These are phyloP conservation scores for Myrmophylax atrothorax DNA, from an alignment of 2,113 vertebrate species.

Conservation along the genomic window DNA sequence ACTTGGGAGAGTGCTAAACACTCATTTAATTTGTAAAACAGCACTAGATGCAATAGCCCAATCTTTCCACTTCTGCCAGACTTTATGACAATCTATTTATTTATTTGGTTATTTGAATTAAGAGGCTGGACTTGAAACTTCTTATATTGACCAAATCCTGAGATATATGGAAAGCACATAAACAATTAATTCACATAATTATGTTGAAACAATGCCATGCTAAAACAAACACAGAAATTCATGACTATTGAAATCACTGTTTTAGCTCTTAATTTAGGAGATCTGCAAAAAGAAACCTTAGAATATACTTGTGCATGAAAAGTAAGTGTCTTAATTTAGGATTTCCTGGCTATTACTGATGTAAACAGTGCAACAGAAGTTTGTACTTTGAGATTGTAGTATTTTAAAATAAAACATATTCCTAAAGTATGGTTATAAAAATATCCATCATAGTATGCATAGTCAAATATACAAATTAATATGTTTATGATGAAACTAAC, in stretches of 20 bases:
- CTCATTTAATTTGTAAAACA: slow-evolving; percentile 27
- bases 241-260: neutral
- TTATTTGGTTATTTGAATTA: neutral
- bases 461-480: slow-evolving; percentile 13
- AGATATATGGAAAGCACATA: neutral
- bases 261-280: neutral
- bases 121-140: neutral
- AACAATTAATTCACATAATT: neutral
- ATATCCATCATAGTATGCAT: neutral
- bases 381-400: neutral
- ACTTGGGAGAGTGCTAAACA: slow-evolving; percentile 21
- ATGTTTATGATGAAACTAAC: neutral
- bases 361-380: neutral
- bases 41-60: neutral
- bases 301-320: neutral
- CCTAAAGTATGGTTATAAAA: neutral
- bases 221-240: neutral
- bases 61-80: neutral
- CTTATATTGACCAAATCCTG: neutral
- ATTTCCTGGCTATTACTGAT: neutral
- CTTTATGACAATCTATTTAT: neutral
- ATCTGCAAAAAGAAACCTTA: neutral
- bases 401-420: neutral
- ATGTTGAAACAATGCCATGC: neutral
- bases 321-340: neutral